Base-by-base conservation (phyloP, 2,888 invertebrate species). In the Clanis bilineata region DNA sequence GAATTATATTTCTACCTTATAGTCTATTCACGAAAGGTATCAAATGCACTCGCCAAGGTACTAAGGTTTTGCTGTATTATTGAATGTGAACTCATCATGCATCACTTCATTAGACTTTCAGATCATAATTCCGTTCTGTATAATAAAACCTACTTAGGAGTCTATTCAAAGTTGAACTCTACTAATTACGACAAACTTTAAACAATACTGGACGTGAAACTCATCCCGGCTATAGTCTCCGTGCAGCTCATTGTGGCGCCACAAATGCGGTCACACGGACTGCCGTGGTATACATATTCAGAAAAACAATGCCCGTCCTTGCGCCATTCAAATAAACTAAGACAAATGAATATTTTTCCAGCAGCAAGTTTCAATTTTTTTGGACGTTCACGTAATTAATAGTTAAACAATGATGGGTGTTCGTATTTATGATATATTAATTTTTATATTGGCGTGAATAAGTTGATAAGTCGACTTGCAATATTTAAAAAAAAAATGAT, bases 151-250 rank as follows among this genome's bases (percentile, higher is more conserved):
- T 51, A 51, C 51, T 71, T 82, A 85, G 83, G 80, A 85, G 84
- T 86, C 85, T 79, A 90, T 90, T 90, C 88, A 90, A 76, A 77
- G 78, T 74, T 79, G 81, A 89, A 88, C 88, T 88, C 82, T 84
- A 88, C 90, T 91, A 91, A 91, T 91, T 91, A 91, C 88, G 86
- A 88, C 90, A 86, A 91, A 90, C 89, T 91, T 90, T 89, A 86
- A 91, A 91, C 90, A 91, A 91, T 91, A 89, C 89, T 90, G 89
- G 90, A 90, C 89, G 83, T 82, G 80, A 88, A 90, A 89, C 89
- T 90, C 89, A 88, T 88, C 87, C 87, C 83, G 82, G 82, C 88
- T 84, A 86, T 83, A 86, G 87, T 85, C 85, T 79, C 83, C 80
- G 80, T 77, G 79, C 77, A 79, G 84, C 78, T 88, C 87, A 90